phyloP scores from a whole-genome alignment of 2,113 vertebrate species.

The Chloropsis hardwickii region DNA sequence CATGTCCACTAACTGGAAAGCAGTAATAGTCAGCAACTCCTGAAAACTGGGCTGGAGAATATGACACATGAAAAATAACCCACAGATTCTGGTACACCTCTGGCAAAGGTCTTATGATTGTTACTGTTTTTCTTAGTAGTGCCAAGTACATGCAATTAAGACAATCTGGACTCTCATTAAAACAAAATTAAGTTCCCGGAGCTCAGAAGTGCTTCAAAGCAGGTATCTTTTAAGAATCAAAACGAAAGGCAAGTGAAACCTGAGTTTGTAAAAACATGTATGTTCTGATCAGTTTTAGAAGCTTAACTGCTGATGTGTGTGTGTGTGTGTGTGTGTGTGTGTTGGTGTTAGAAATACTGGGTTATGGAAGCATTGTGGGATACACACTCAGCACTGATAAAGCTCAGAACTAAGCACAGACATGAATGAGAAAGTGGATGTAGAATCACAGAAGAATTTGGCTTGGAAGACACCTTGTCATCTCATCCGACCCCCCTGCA shows the following conservation, averaged over 20 bases:
- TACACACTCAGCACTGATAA: neutral
- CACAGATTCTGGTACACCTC: neutral
- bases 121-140: neutral
- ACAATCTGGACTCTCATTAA: constrained; percentile 36
- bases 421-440: neutral
- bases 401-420: neutral
- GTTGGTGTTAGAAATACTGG: neutral
- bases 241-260: constrained; percentile 28
- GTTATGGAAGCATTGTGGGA: neutral
- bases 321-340: neutral
- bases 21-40: constrained; percentile 3
- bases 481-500: neutral
- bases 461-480: neutral
- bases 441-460: neutral
- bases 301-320: neutral
- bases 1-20: constrained; percentile 13
- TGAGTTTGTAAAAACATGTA: neutral
- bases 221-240: neutral
- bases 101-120: constrained; percentile 29
- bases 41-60: neutral
- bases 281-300: neutral
- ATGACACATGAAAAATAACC: neutral
- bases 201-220: constrained; percentile 26
- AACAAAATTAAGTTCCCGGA: constrained; percentile 4
- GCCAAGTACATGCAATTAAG: constrained; percentile 54